A percentile compares a stretch with the other conserved stretches of the same genome.
These are phyloP conservation scores for Oryzaephilus surinamensis DNA, from an alignment of 1,140 invertebrate species.

Conservation along the genomic window DNA sequence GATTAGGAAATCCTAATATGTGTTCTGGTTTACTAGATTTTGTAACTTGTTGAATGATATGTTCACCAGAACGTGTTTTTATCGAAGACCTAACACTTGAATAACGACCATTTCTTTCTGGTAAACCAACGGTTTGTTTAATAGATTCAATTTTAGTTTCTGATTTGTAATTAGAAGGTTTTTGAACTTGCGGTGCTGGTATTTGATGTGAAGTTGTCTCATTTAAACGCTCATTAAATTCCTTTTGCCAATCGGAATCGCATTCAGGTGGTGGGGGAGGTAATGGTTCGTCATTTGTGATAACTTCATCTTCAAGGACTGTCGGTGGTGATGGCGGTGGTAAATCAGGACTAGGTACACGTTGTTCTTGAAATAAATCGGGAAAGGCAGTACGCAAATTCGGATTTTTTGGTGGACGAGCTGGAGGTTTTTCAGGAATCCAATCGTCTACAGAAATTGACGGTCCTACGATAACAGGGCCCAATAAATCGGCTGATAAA, in stretches of 20 bases:
- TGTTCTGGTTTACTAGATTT: conserved; percentile 19
- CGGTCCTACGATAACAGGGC: conserved; percentile 52
- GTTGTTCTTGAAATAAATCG: conserved; percentile 37
- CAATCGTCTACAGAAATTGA: conserved; percentile 57
- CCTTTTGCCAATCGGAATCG: conserved; percentile 29
- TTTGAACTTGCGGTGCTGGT: conserved; percentile 30
- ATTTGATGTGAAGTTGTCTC: conserved; percentile 22
- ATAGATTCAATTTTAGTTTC: conserved; percentile 15
- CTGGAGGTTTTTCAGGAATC: conserved; percentile 60
- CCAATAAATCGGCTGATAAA: conserved; percentile 46
- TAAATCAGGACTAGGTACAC: conserved; percentile 58
- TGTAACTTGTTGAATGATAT: conserved; percentile 27
- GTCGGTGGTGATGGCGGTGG: conserved; percentile 59
- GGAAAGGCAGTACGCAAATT: conserved; percentile 47
- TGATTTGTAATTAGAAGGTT: conserved; percentile 5
- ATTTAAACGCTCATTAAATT: conserved; percentile 21
- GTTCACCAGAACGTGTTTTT: conserved; percentile 19
- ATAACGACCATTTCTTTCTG: conserved; percentile 20
- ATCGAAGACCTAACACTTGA: conserved; percentile 20
- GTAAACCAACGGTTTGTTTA: conserved; percentile 28
- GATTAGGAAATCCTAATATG: conserved; percentile 19
- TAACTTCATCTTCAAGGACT: conserved; percentile 48
- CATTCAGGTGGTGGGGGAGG: conserved; percentile 59
- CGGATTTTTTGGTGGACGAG: conserved; percentile 59
- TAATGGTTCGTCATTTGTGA: conserved; percentile 56